A percentile compares a stretch with the other conserved stretches of the same genome.
phyloP scores from a whole-genome alignment of 2,113 vertebrate species.

The Clarias gariepinus region DNA sequence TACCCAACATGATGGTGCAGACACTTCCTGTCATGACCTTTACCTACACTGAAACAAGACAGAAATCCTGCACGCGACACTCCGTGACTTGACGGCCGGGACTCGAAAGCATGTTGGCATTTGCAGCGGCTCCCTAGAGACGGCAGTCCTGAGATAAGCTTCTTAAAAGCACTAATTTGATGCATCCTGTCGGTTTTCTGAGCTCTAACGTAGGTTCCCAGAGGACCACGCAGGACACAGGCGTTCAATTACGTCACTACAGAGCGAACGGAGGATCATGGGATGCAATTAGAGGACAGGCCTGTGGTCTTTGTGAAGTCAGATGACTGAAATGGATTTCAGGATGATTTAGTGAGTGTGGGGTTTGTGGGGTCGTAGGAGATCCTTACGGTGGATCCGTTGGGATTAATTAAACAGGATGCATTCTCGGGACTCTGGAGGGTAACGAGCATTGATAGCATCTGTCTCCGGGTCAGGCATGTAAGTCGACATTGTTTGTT shows the following conservation, averaged over 20 bases:
- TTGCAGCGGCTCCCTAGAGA: background rate
- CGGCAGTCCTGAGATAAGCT: background rate
- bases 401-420: background rate
- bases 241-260: slow-evolving; percentile 48
- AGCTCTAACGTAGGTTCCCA: slow-evolving; percentile 8
- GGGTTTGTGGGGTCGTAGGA: slow-evolving; percentile 62
- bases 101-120: background rate
- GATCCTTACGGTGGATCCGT: slow-evolving; percentile 62
- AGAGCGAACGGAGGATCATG: slow-evolving; percentile 58
- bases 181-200: background rate
- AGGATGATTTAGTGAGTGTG: slow-evolving; percentile 29
- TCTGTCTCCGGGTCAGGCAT: background rate
- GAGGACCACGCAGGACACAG: slow-evolving; percentile 15
- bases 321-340: slow-evolving; percentile 51
- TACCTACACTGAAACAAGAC: background rate
- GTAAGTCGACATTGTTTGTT: slow-evolving; percentile 22
- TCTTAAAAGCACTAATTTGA: slow-evolving; percentile 6
- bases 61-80: background rate
- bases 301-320: slow-evolving; percentile 68
- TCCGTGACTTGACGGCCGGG: background rate
- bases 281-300: slow-evolving; percentile 74
- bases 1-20: background rate
- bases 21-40: slow-evolving; percentile 2
- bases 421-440: slow-evolving; percentile 6
- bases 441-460: background rate